Base-by-base conservation (phyloP, 2,888 invertebrate genomes). In the Lomographa bimaculata region DNA sequence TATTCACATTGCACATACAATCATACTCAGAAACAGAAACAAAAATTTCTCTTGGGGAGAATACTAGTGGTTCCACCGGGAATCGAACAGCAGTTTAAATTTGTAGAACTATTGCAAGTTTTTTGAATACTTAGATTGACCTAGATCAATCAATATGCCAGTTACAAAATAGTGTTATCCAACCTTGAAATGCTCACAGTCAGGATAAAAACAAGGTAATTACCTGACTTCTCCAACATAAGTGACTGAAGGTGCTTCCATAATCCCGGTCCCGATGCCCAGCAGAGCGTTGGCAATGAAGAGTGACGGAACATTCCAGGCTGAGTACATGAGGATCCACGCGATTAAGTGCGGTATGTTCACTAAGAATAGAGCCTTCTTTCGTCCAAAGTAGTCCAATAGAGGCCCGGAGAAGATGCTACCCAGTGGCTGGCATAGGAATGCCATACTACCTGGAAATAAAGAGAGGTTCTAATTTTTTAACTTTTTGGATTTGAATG, bases 181-280 rank as follows among this genome's bases (percentile, higher is more conserved):
- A n/a, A n/a, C n/a, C n/a, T n/a, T n/a, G n/a, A n/a, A n/a, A n/a
- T n/a, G n/a, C n/a, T n/a, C n/a, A n/a, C n/a, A n/a, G n/a, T n/a
- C n/a, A n/a, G n/a, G n/a, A n/a, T n/a, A n/a, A n/a, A n/a, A 2
- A 4, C 2, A 27, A 14, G 4, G 6, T 5, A 14, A 14, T 57
- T 52, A 90, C 90, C 89, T 86, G 18, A 91, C 79, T 79, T 91
- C 91, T 1, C 91, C 91, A n/a, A 91, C 84, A 44, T 92, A 92
- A 1, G 91, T 91, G n/a, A 91, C 72, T 1, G 91, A 89, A 0
- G 91, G 91, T 0, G 91, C 91, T 56, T 91, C 91, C 91, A 91
- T 91, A 7, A 91, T 79, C 0, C 91, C 91, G 1, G 90, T 90
- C 0, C 91, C 91, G 2, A 91, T 76, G 0, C 92, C 92, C 36